Evolutionary conservation across 2,113 vertebrate genomes (phyloP).

Genomic region (Amazona vittata): DNA sequence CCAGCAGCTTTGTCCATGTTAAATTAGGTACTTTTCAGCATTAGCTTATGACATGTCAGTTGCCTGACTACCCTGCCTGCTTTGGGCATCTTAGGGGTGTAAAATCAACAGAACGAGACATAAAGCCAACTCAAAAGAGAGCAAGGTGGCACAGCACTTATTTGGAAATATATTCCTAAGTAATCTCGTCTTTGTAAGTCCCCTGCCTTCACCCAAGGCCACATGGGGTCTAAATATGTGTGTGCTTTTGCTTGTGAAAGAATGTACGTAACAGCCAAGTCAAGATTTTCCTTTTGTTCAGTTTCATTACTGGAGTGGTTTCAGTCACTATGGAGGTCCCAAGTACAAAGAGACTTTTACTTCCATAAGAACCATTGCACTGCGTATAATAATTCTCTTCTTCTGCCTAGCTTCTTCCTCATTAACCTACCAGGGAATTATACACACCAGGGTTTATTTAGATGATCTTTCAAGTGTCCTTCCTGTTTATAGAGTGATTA

Average conservation of each 20-base stretch:
- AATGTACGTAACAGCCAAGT: background rate
- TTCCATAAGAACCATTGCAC: background rate
- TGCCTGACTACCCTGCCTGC: background rate
- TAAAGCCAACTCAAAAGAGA: background rate
- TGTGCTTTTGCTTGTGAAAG: background rate
- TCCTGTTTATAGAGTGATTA: conserved; percentile 59
- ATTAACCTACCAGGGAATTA: conserved; percentile 10
- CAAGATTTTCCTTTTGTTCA: background rate
- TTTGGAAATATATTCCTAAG: background rate
- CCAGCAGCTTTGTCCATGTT: background rate
- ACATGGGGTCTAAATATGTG: background rate
- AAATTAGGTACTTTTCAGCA: background rate
- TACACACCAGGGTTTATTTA: conserved; percentile 51
- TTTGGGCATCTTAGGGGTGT: background rate
- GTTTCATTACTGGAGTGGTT: background rate
- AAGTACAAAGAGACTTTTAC: background rate
- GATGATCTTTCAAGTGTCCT: conserved; percentile 30
- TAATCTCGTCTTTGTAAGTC: background rate
- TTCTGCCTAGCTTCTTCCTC: background rate
- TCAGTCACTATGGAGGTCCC: background rate
- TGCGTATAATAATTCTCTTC: background rate
- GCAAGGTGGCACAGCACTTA: background rate
- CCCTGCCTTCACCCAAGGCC: background rate
- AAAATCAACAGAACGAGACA: background rate
- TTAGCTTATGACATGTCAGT: background rate